phyloP scores from a whole-genome alignment of 2,113 vertebrate species.

The Eidolon helvum region DNA sequence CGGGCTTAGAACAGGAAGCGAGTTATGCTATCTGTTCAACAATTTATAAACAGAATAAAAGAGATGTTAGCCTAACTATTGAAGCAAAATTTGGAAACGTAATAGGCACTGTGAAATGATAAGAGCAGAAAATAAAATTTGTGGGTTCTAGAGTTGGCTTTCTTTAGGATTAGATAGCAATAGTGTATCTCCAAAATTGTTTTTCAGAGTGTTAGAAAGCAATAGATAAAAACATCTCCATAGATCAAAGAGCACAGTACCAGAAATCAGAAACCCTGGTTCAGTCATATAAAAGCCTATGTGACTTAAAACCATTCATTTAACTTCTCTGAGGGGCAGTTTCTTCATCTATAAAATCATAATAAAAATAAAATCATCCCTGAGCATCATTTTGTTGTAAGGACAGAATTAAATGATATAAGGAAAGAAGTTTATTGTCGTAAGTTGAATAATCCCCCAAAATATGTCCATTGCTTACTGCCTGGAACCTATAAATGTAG shows the following conservation, averaged over 20 bases:
- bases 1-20: not conserved
- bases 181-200: not conserved
- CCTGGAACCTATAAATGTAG: not conserved
- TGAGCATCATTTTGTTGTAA: not conserved
- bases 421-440: not conserved
- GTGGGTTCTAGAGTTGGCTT: not conserved
- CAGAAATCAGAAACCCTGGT: not conserved
- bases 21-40: not conserved
- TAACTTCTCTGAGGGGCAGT: not conserved
- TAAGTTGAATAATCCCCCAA: not conserved
- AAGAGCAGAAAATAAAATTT: not conserved
- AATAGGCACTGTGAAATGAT: not conserved
- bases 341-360: not conserved
- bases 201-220: not conserved
- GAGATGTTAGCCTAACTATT: not conserved
- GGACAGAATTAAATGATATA: not conserved
- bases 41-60: conserved; percentile 28
- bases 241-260: not conserved
- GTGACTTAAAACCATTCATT: not conserved
- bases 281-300: not conserved
- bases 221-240: not conserved
- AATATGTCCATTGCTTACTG: not conserved
- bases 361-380: not conserved
- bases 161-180: not conserved
- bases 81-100: not conserved